These are phyloP conservation scores for Ploceus nigricollis DNA, from an alignment of 2,113 vertebrate genomes.

Conservation along the genomic window DNA sequence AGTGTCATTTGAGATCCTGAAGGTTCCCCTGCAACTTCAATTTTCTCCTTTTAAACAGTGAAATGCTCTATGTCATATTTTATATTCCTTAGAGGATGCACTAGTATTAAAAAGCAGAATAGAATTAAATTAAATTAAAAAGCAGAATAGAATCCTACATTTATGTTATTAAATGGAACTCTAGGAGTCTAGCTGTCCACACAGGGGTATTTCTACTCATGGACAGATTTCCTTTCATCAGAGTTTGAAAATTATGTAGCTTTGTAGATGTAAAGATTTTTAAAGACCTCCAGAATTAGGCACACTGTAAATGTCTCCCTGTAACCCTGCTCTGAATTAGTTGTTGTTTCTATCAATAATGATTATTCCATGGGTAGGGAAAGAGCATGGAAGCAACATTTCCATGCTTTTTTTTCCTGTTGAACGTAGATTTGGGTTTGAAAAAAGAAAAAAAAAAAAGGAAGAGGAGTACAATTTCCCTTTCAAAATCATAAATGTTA, in stretches of 20 bases:
- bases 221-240: background rate
- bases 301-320: background rate
- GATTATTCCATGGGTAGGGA: background rate
- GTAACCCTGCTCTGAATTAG: background rate
- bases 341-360: background rate
- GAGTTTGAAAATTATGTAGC: background rate
- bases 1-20: background rate
- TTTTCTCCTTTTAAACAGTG: background rate
- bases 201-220: background rate
- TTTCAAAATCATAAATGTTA: background rate
- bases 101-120: background rate
- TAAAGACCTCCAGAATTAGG: background rate
- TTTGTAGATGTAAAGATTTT: background rate
- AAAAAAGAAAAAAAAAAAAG: background rate
- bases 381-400: background rate
- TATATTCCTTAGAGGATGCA: background rate
- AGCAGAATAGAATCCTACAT: background rate
- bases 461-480: background rate
- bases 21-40: background rate
- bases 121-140: background rate
- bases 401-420: background rate
- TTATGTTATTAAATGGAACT: background rate
- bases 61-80: background rate
- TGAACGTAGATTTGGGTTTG: background rate
- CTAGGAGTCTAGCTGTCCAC: background rate